A percentile compares a stretch with the other conserved stretches of the same genome.
phyloP scores from a whole-genome alignment of 1,140 invertebrate species.

The Reticulitermes speratus region DNA sequence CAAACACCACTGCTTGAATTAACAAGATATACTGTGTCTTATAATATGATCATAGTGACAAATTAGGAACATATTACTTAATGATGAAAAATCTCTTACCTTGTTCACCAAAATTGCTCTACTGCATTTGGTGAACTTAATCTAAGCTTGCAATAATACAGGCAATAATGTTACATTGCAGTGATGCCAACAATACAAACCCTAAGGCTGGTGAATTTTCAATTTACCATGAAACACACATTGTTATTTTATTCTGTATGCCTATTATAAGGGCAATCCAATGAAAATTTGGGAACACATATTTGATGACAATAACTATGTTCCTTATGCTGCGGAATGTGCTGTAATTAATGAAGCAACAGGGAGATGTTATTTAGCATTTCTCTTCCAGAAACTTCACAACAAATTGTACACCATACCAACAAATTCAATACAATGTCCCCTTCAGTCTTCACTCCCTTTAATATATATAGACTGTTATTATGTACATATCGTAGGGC shows the following conservation, averaged over 20 bases:
- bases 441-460: conserved; percentile 45
- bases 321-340: background rate
- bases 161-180: too few relatives aligned
- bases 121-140: too few relatives aligned
- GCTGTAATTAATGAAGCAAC: background rate
- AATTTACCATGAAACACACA: background rate
- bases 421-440: conserved; percentile 64
- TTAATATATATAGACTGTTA: conserved; percentile 59
- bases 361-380: background rate
- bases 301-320: background rate
- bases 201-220: too few relatives aligned
- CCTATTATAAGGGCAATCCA: background rate
- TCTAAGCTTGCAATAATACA: too few relatives aligned
- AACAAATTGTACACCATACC: conserved; percentile 47
- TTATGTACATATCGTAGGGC: conserved; percentile 65
- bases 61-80: too few relatives aligned
- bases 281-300: background rate
- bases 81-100: too few relatives aligned
- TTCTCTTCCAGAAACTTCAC: background rate
- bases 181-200: too few relatives aligned
- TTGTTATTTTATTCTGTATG: background rate
- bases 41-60: too few relatives aligned
- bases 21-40: too few relatives aligned
- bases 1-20: too few relatives aligned
- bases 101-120: too few relatives aligned